Evolutionary conservation across 1,140 invertebrate species (phyloP).

Genomic region (Fopius arisanus): DNA sequence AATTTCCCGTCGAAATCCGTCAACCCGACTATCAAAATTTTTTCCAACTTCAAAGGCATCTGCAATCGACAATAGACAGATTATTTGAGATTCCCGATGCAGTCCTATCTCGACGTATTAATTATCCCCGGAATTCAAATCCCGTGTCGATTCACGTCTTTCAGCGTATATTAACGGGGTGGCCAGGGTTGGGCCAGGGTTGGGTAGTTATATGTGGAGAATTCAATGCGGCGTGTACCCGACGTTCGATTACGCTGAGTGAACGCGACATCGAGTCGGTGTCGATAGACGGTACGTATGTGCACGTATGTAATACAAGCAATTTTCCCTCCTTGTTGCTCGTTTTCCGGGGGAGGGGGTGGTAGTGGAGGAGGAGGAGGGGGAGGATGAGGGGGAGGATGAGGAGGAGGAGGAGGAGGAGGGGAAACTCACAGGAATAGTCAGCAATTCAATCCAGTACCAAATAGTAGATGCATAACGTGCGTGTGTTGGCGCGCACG

Average conservation of each 20-base stretch:
- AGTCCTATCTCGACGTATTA: slow-evolving; percentile 13
- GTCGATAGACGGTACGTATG: slow-evolving; percentile 5
- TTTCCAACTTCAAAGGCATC: not conserved
- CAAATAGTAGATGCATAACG: not conserved
- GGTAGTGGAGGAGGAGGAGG: too few species aligned
- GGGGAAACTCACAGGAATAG: too few species aligned
- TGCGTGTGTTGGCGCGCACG: not conserved
- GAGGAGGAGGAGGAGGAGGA: too few species aligned
- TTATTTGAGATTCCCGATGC: not conserved
- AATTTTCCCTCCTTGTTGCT: not conserved
- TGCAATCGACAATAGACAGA: not conserved
- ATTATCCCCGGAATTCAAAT: slow-evolving; percentile 18
- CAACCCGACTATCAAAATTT: too few species aligned
- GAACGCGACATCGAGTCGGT: slow-evolving; percentile 5
- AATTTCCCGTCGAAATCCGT: too few species aligned
- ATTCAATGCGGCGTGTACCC: slow-evolving; percentile 27
- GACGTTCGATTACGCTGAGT: slow-evolving; percentile 25
- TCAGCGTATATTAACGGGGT: not conserved
- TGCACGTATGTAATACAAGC: slow-evolving; percentile 12
- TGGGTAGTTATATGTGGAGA: slow-evolving; percentile 13
- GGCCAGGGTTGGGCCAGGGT: not conserved
- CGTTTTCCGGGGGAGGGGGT: not conserved
- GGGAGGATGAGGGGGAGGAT: too few species aligned
- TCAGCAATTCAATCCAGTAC: not conserved
- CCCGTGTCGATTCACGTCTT: slow-evolving; percentile 23